A percentile compares a stretch with the other conserved stretches of the same genome.
These are phyloP conservation scores for Cheilosia variabilis DNA, from an alignment of 2,888 invertebrate species.

Conservation along the genomic window DNA sequence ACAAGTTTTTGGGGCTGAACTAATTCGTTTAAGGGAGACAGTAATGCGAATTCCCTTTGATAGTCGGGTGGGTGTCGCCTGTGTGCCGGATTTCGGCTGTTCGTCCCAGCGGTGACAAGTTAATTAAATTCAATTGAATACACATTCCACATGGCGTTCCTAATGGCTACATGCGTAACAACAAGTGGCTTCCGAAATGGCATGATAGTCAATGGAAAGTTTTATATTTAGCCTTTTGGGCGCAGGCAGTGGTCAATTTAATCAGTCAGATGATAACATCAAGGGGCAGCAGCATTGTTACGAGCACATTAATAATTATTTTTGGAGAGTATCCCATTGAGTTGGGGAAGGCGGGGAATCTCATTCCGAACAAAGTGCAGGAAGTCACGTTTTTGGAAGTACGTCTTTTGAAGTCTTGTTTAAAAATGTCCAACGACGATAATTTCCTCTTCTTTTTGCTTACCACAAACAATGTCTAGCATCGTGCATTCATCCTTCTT, in stretches of 20 bases:
- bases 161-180: constrained; percentile 19
- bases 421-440: too few species aligned
- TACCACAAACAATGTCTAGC: too few species aligned
- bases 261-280: neutral
- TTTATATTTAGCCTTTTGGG: constrained; percentile 2
- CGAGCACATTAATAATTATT: neutral
- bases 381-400: neutral
- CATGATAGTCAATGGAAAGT: neutral
- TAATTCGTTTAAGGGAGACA: constrained; percentile 35
- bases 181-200: constrained; percentile 1
- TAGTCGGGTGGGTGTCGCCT: neutral
- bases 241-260: constrained; percentile 12
- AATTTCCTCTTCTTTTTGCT: too few species aligned
- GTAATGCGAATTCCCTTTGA: constrained; percentile 42
- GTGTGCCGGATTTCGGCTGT: constrained; percentile 29
- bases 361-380: neutral
- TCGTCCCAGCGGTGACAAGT: constrained; percentile 31
- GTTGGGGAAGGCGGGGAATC: neutral
- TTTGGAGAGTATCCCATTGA: neutral
- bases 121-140: constrained; percentile 59
- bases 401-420: neutral
- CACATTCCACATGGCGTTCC: constrained; percentile 28
- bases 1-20: constrained; percentile 19
- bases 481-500: too few species aligned
- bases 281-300: neutral